phyloP scores from a whole-genome alignment of 2,888 invertebrate species.

The Drosophila mulleri region DNA sequence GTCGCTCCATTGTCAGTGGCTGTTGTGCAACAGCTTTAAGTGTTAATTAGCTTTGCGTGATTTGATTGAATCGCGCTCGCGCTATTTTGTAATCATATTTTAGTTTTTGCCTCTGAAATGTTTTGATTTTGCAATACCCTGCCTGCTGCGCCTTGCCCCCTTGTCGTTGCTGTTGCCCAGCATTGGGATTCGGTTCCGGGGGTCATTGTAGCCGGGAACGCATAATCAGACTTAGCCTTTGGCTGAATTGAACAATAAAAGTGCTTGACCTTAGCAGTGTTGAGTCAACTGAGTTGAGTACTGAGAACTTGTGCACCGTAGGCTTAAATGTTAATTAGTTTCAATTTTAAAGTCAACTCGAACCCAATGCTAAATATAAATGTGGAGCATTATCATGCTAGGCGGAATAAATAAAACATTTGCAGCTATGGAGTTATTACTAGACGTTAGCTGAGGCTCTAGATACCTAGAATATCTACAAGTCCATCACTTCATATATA shows the following conservation, averaged over 20 bases:
- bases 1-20: not conserved
- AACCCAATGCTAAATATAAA: no score
- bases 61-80: conserved; percentile 13
- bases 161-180: not conserved
- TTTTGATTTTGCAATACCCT: conserved; percentile 1
- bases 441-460: not conserved
- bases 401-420: not conserved
- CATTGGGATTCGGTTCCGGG: not conserved
- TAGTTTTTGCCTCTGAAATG: not conserved
- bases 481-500: not conserved
- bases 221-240: not conserved
- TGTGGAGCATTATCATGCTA: no score
- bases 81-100: conserved; percentile 12
- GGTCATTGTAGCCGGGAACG: conserved; percentile 1
- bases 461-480: not conserved
- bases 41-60: conserved; percentile 27
- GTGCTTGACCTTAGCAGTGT: not conserved
- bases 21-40: conserved; percentile 12
- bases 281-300: not conserved
- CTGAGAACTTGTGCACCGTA: not conserved
- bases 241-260: not conserved
- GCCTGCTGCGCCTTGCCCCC: conserved; percentile 2
- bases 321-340: not conserved
- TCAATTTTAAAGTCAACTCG: not conserved
- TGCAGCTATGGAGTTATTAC: not conserved